Base-by-base conservation (phyloP, 2,888 invertebrate genomes). In the Hesperia comma region DNA sequence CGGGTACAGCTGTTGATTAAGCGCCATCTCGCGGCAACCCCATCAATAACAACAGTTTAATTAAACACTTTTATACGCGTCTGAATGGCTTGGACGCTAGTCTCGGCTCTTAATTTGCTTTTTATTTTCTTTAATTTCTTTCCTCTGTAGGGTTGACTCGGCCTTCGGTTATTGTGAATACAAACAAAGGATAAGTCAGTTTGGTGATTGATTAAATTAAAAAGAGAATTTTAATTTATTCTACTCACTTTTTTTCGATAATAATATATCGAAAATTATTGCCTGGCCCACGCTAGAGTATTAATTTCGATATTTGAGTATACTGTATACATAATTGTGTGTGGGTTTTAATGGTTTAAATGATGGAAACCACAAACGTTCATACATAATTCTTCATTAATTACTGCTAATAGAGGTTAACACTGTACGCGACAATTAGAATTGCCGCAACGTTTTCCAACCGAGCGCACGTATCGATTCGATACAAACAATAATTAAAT, bases 11-110 rank as follows among this genome's bases (percentile, higher is more conserved):
- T 85, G 86, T 87, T 90, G 89, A 91, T 91, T 88, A 89, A 92
- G 85, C 87, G 89, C 90, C 90, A 90, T 91, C 89, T 90, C 86
- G 87, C 84, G 89, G 88, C 81, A 83, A 81, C 87, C 86, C 87
- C 90, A 92, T 91, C 90, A 90, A 90, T 90, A 92, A 90, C 88
- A 88, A 90, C 88, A 84, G 84, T 91, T 91, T 92, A 90, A 92
- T 92, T 88, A 90, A 90, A 90, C 87, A 89, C 83, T 92, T 91
- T 91, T 90, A 90, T 89, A 87, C 84, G 81, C 85, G 83, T 84
- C 81, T 82, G 81, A 88, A 89, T 87, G 82, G 82, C 79, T 74
- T 78, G 80, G 81, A 82, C 82, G 81, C 84, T 80, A 81, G 83
- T 81, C 84, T 81, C 76, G 76, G 81, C 76, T 77, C 84, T 87